phyloP scores from a whole-genome alignment of 2,888 invertebrate species.

The Tethea ocularis region DNA sequence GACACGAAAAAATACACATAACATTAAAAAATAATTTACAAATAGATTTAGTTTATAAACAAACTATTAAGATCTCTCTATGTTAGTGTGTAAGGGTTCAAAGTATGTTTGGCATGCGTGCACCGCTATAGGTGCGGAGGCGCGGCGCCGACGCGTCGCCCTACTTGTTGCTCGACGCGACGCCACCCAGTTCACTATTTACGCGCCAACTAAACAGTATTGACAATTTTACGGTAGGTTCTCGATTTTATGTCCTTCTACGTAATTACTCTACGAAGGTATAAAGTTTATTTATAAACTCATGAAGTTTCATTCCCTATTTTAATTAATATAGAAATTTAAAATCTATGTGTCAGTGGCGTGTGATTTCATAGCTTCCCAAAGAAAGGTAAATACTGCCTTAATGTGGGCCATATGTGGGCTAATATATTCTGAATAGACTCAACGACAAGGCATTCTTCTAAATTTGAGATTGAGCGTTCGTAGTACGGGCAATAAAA shows the following conservation, averaged over 20 bases:
- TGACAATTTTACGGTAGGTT: conserved; percentile 49
- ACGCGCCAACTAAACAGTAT: conserved; percentile 59
- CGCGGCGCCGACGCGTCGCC: conserved; percentile 66
- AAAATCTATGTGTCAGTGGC: background rate
- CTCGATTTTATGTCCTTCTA: conserved; percentile 34
- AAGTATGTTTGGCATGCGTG: background rate
- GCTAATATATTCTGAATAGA: conserved; percentile 7
- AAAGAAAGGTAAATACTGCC: background rate
- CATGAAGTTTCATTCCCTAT: background rate
- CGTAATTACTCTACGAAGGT: conserved; percentile 13
- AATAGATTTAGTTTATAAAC: no score
- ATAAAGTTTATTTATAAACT: background rate
- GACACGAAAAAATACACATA: background rate
- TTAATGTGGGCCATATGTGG: conserved; percentile 4
- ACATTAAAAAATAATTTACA: background rate
- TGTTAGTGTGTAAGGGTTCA: background rate
- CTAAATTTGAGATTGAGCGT: conserved; percentile 36
- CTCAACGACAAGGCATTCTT: conserved; percentile 24
- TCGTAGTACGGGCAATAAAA: conserved; percentile 46
- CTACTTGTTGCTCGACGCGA: conserved; percentile 69
- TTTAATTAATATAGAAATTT: background rate
- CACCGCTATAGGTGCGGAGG: conserved; percentile 9
- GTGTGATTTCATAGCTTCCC: background rate
- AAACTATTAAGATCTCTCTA: background rate
- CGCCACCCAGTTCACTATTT: conserved; percentile 53